Conservation (phyloP, 2,888 invertebrate species). For the Harpalus rubripes region DNA sequence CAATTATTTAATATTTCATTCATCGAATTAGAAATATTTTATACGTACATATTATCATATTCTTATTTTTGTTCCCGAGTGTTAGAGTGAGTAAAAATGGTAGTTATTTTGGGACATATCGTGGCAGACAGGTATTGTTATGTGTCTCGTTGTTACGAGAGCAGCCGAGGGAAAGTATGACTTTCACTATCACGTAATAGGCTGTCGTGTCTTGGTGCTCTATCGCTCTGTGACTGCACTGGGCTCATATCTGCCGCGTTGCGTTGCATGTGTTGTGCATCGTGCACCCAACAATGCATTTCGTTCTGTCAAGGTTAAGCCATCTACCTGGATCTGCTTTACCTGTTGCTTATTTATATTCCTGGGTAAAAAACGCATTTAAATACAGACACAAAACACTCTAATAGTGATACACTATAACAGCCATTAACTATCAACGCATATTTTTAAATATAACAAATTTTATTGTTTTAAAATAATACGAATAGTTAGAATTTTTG, state of each 20-base stretch:
- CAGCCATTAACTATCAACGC: background rate
- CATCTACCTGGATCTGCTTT: conserved; percentile 28
- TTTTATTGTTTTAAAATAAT: background rate
- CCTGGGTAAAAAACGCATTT: conserved; percentile 36
- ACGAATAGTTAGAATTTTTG: no score
- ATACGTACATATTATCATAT: no score
- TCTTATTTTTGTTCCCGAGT: background rate
- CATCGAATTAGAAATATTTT: no score
- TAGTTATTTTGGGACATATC: conserved; percentile 18
- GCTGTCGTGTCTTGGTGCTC: conserved; percentile 69
- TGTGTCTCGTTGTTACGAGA: conserved; percentile 76
- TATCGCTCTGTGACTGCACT: conserved; percentile 47
- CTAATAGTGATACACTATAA: background rate
- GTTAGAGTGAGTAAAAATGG: background rate
- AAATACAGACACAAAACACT: conserved; percentile 19
- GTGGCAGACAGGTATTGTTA: conserved; percentile 73
- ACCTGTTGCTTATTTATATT: conserved; percentile 54
- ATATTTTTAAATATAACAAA: background rate
- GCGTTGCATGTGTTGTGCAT: background rate
- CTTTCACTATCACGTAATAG: conserved; percentile 78
- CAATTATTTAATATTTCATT: background rate
- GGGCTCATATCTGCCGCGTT: background rate
- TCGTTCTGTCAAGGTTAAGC: conserved; percentile 57
- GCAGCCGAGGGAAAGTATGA: conserved; percentile 76
- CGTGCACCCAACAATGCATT: conserved; percentile 40